A percentile compares a stretch with the other conserved stretches of the same genome.
Evolutionary conservation across 2,113 vertebrate genomes (phyloP).

Genomic region (Lagenorhynchus albirostris): DNA sequence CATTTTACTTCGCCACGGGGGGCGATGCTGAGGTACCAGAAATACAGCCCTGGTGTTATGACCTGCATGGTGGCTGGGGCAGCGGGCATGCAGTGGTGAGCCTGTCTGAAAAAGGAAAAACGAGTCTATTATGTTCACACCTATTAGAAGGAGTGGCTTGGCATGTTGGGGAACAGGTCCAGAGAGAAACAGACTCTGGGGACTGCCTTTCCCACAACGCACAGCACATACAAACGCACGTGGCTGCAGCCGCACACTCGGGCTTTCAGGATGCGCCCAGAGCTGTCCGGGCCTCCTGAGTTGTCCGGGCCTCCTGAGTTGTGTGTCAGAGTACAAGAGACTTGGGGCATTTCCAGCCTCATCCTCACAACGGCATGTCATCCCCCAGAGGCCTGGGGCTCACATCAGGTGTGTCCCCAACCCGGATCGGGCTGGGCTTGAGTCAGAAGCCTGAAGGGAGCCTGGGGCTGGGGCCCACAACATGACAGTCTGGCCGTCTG

Average conservation of each 20-base stretch:
- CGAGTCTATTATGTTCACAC: not conserved
- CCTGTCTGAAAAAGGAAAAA: constrained; percentile 42
- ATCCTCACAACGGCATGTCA: not conserved
- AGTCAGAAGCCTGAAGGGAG: not conserved
- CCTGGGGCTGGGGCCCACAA: not conserved
- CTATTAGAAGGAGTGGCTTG: not conserved
- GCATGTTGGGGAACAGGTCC: not conserved
- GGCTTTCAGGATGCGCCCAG: not conserved
- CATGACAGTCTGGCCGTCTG: not conserved
- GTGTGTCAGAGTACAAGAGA: not conserved
- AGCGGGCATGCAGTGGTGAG: not conserved
- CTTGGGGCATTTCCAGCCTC: not conserved
- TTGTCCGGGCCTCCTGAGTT: not conserved
- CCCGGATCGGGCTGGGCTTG: not conserved
- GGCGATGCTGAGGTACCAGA: not conserved
- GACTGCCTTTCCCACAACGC: not conserved
- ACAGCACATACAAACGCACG: too few relatives aligned
- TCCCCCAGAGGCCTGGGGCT: not conserved
- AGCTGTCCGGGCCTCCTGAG: not conserved
- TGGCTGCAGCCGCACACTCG: not conserved
- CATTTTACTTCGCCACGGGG: constrained; percentile 41
- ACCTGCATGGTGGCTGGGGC: not conserved
- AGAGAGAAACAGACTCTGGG: not conserved
- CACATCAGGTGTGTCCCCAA: not conserved
- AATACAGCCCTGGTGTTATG: not conserved